Conservation (phyloP, 2,888 invertebrate species). For the Nomada flava region DNA sequence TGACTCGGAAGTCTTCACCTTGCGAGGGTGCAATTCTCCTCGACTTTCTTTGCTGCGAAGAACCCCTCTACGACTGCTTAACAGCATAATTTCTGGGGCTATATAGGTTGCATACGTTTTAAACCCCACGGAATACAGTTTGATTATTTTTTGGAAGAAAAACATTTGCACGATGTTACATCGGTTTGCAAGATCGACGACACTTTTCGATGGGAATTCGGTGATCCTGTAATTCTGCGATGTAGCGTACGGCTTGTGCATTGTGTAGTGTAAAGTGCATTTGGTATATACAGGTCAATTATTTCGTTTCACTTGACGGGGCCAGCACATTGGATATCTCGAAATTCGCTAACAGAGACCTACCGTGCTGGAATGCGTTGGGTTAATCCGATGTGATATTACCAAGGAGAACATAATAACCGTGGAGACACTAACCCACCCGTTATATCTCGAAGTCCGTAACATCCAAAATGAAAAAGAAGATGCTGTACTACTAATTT, state of each 20-base stretch:
- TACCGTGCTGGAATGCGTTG: conserved; percentile 58
- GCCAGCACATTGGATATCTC: neutral
- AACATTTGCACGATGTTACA: too few species aligned
- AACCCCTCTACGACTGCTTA: neutral
- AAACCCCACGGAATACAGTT: too few species aligned
- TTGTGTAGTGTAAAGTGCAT: too few species aligned
- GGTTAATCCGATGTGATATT: conserved; percentile 56
- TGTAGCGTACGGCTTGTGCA: too few species aligned
- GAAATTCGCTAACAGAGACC: conserved; percentile 39
- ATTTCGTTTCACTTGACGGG: neutral
- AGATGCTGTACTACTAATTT: neutral
- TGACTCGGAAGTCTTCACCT: conserved; percentile 54
- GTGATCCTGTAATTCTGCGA: too few species aligned
- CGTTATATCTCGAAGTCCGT: conserved; percentile 21
- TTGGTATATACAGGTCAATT: neutral
- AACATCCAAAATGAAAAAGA: neutral
- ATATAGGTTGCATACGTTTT: too few species aligned
- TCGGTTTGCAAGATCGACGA: too few species aligned
- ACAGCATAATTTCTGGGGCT: neutral
- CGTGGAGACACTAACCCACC: conserved; percentile 33
- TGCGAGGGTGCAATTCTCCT: conserved; percentile 34
- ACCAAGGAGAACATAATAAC: conserved; percentile 65
- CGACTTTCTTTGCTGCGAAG: conserved; percentile 15
- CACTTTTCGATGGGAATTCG: too few species aligned
- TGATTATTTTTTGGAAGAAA: too few species aligned